Evolutionary conservation across 1,140 invertebrate genomes (phyloP).

Genomic region (Nasonia longicornis): DNA sequence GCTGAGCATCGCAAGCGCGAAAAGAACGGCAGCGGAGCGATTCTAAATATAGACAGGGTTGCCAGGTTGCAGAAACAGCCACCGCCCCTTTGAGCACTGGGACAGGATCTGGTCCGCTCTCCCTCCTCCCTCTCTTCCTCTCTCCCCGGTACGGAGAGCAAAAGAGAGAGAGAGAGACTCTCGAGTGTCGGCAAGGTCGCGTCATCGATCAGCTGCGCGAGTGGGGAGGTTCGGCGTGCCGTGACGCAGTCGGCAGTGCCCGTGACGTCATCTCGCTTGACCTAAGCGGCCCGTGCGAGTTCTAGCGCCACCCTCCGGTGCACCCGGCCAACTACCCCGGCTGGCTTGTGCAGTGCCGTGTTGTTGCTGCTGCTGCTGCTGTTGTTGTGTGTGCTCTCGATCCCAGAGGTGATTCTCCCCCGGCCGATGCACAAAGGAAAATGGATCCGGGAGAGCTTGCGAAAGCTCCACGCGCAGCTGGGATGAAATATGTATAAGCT

Average conservation of each 20-base stretch:
- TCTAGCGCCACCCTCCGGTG: slow-evolving; percentile 47
- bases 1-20: background rate
- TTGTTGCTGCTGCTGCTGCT: background rate
- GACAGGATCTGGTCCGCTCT: slow-evolving; percentile 54
- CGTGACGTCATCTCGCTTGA: slow-evolving; percentile 66
- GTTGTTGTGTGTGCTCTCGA: background rate
- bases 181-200: slow-evolving; percentile 63
- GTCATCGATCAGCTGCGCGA: slow-evolving; percentile 65
- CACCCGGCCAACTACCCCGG: slow-evolving; percentile 15
- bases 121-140: background rate
- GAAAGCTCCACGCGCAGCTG: background rate
- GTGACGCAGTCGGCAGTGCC: slow-evolving; percentile 60
- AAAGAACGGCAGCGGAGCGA: slow-evolving; percentile 54
- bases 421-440: background rate
- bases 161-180: background rate
- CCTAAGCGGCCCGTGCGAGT: slow-evolving; percentile 55
- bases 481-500: background rate
- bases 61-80: slow-evolving; percentile 69
- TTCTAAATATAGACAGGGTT: slow-evolving; percentile 70
- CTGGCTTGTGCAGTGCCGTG: background rate
- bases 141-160: background rate
- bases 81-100: slow-evolving; percentile 66
- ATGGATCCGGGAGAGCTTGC: background rate
- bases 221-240: slow-evolving; percentile 46
- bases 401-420: slow-evolving; percentile 2